Percentiles rank a stretch among this genome's conserved stretches.
phyloP scores from a whole-genome alignment of 2,113 vertebrate species.

The Todiramphus saurophagus region DNA sequence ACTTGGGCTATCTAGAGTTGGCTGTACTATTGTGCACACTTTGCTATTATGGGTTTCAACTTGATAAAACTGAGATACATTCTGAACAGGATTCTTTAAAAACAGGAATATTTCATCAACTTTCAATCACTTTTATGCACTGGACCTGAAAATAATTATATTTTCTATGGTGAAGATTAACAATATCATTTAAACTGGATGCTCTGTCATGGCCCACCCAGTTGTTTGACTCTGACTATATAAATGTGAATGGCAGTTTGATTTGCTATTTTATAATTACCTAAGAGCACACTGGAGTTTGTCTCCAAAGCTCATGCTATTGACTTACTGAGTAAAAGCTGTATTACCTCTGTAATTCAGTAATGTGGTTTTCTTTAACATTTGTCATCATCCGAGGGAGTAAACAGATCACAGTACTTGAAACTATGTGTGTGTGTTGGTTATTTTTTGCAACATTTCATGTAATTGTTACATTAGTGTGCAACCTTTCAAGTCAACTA shows the following conservation, averaged over 20 bases:
- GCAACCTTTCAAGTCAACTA: not conserved
- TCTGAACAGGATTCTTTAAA: not conserved
- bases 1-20: not conserved
- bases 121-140: not conserved
- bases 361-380: not conserved
- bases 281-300: not conserved
- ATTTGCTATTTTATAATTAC: slow-evolving; percentile 34
- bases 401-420: not conserved
- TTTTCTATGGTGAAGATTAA: slow-evolving; percentile 5
- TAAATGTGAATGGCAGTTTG: slow-evolving; percentile 22
- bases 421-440: not conserved
- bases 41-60: not conserved
- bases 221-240: not conserved
- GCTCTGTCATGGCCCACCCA: not conserved
- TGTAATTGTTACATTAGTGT: not conserved
- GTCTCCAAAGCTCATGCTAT: not conserved
- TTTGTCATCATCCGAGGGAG: not conserved
- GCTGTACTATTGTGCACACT: not conserved
- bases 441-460: not conserved
- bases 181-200: not conserved
- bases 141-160: slow-evolving; percentile 18
- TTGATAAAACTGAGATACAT: not conserved
- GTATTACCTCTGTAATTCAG: not conserved
- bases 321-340: not conserved
- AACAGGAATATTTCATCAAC: not conserved